Evolutionary conservation across 1,140 invertebrate genomes (phyloP), one percentile per base, ranked within the genome.

Genomic region (Drosophila burlai): DNA sequence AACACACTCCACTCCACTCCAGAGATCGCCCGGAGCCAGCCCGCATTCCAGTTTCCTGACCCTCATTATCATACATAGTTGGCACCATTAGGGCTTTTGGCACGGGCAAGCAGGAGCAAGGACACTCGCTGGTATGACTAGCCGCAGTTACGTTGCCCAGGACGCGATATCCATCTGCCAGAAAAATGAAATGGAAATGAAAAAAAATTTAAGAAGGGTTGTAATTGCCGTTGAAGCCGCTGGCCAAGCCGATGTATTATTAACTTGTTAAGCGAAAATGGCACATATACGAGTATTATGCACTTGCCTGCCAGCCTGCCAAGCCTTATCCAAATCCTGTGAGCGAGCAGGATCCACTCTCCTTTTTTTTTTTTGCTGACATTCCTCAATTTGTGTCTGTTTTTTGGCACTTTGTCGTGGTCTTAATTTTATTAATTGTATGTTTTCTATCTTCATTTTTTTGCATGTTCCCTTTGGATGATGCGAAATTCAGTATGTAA

Each of bases 11-110:
- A 31, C 47, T 40, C 11, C 24, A 31, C 47, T 42, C n/a, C 13
- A 50, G 49, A 34, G 31, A 45, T 64, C 42, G 46, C 57, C 50
- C 55, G 46, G 61, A 68, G 54, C 76, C 76, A 34, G 49, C 49
- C 49, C 79, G 66, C 76, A 80, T 85, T 79, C 83, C 83, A 68
- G 68, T 62, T 62, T 75, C 76, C 64, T 43, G 80, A 90, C 90
- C 90, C 89, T 92, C 81, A 92, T 92, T 92, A 92, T 91, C 84
- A 76, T 84, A 81, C 57, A 54, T 69, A 65, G 83, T 84, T 91
- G 83, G 68, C 89, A 91, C 89, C 81, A 83, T 92, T 87, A 92
- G 83, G 78, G 77, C 49, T 76, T 78, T 73, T 55, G 54, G 54
- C 54, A 55, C 54, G 54, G 64, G 62, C 66, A 45, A 9, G 18